A percentile compares a stretch with the other conserved stretches of the same genome.
Evolutionary conservation across 2,888 invertebrate species (phyloP).

Genomic region (Ophion obscuratus): DNA sequence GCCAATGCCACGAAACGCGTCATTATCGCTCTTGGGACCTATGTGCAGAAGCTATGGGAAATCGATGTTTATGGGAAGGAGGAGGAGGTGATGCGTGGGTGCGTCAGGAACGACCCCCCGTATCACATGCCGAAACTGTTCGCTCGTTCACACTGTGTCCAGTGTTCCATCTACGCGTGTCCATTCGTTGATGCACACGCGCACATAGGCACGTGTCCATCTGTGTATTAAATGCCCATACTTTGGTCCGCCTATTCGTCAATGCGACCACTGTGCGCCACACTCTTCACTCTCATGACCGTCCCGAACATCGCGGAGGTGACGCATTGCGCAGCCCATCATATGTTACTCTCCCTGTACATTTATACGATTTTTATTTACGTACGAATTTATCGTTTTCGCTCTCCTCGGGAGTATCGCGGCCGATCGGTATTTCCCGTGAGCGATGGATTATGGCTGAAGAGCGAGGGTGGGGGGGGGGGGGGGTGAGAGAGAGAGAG

Average conservation of each 20-base stretch:
- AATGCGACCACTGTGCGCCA: constrained; percentile 55
- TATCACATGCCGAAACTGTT: constrained; percentile 12
- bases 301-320: constrained; percentile 18
- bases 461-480: not conserved
- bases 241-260: constrained; percentile 55
- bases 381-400: constrained; percentile 41
- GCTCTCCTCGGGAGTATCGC: constrained; percentile 48
- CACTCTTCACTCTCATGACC: constrained; percentile 34
- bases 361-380: constrained; percentile 58
- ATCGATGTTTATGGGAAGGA: constrained; percentile 55
- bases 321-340: constrained; percentile 62
- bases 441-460: constrained; percentile 41
- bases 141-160: constrained; percentile 15
- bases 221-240: constrained; percentile 2
- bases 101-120: constrained; percentile 19
- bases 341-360: constrained; percentile 48
- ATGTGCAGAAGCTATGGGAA: constrained; percentile 49
- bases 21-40: constrained; percentile 63
- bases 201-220: not conserved
- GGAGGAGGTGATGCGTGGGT: not conserved
- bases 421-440: constrained; percentile 52
- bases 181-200: not conserved
- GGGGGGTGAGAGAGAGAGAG: not conserved
- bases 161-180: constrained; percentile 15
- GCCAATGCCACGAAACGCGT: constrained; percentile 67